phyloP scores from a whole-genome alignment of 1,140 invertebrate species.

The Portunus trituberculatus region DNA sequence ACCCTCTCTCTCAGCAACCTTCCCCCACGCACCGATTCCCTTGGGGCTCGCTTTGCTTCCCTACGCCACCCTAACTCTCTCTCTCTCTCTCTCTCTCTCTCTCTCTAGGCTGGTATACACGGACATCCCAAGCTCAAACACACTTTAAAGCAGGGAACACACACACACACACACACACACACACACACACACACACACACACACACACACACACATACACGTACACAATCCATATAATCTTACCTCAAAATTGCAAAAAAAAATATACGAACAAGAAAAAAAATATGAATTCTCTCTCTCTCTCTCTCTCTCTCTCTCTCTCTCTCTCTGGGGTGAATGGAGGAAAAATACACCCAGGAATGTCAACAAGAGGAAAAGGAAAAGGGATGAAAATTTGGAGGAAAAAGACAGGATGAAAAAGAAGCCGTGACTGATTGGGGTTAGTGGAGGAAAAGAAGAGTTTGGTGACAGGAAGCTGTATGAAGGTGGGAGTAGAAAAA shows the following conservation, averaged over 20 bases:
- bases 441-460: background rate
- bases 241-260: no score
- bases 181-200: slow-evolving; percentile 2
- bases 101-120: background rate
- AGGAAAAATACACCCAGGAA: no score
- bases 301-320: no score
- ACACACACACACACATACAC: background rate
- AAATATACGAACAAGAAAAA: no score
- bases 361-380: background rate
- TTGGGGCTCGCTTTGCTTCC: background rate
- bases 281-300: no score
- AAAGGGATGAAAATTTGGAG: background rate
- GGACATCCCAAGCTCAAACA: background rate
- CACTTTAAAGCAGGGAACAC: background rate
- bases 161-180: background rate
- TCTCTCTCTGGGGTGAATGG: no score
- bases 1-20: background rate
- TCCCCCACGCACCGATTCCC: background rate
- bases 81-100: background rate
- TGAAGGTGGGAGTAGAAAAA: background rate
- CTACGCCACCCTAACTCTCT: background rate
- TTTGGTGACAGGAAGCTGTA: background rate
- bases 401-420: background rate
- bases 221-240: background rate
- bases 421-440: background rate